Percentiles rank a stretch among this genome's conserved stretches.
Conservation (phyloP, 2,113 vertebrate genomes). For the Amia ocellicauda region DNA sequence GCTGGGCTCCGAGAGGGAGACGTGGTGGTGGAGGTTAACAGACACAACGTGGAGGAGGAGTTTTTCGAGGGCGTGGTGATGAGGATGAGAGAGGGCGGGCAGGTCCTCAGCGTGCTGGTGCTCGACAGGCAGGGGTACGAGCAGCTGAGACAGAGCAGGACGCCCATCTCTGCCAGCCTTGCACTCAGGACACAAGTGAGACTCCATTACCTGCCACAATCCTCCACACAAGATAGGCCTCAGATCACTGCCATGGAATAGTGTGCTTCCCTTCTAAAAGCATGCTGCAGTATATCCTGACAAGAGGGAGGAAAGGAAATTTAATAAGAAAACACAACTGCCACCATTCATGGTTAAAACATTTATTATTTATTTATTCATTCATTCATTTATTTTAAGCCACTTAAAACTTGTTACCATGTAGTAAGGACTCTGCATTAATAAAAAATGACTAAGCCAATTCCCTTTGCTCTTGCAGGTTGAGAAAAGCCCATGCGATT, state of each 20-base stretch:
- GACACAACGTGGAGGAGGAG: constrained; percentile 58
- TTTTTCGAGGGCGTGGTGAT: constrained; percentile 53
- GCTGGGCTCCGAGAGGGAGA: constrained; percentile 66
- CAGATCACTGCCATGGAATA: too few relatives aligned
- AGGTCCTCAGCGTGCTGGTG: constrained; percentile 45
- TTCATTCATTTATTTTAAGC: too few relatives aligned
- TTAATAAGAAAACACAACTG: too few relatives aligned
- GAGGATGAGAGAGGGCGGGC: constrained; percentile 49
- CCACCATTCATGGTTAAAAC: too few relatives aligned
- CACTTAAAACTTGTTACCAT: too few relatives aligned
- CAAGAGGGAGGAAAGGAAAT: too few relatives aligned
- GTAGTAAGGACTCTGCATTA: too few relatives aligned
- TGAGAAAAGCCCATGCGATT: constrained; percentile 25
- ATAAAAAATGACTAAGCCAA: too few relatives aligned
- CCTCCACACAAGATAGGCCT: too few relatives aligned
- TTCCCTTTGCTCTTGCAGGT: constrained; percentile 33
- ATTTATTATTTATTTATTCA: too few relatives aligned
- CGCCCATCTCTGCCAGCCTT: neutral
- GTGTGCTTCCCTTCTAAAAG: too few relatives aligned
- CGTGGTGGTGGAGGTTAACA: constrained; percentile 68
- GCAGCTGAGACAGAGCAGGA: constrained; percentile 25
- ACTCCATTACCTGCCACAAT: neutral
- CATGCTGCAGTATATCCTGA: too few relatives aligned
- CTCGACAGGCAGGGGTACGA: constrained; percentile 34
- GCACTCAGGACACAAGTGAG: neutral